These are phyloP conservation scores for Cettia cetti DNA, from an alignment of 2,113 vertebrate genomes.

Conservation along the genomic window DNA sequence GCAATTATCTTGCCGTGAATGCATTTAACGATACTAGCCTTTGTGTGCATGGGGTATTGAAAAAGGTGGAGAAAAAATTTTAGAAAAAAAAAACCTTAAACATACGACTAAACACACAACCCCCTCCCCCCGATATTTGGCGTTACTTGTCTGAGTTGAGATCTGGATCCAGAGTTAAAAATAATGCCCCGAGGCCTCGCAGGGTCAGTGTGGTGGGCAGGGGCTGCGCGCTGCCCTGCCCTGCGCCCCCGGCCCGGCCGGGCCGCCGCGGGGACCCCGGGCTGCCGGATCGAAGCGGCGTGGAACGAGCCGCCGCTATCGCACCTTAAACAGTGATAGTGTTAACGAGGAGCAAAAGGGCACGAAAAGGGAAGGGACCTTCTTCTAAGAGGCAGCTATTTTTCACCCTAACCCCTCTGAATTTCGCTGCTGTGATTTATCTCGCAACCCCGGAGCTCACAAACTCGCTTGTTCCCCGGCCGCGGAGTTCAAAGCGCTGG, in stretches of 20 bases:
- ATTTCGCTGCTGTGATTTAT: conserved; percentile 28
- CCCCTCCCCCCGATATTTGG: not conserved
- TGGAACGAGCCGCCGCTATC: not conserved
- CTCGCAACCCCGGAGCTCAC: not conserved
- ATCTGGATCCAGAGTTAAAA: not conserved
- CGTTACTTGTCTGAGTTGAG: not conserved
- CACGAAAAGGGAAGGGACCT: conserved; percentile 16
- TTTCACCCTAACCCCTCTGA: not conserved
- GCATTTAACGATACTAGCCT: not conserved
- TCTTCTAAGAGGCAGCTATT: conserved; percentile 8
- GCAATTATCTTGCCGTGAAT: not conserved
- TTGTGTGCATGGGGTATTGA: not conserved
- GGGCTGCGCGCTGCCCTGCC: not conserved
- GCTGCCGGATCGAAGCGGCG: not conserved
- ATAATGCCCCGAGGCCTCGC: not conserved
- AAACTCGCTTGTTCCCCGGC: not conserved
- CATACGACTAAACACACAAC: not conserved
- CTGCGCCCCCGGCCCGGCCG: not conserved
- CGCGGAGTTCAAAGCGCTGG: conserved; percentile 12
- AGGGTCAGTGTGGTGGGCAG: not conserved
- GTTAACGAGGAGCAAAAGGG: conserved; percentile 51
- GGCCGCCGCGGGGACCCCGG: not conserved
- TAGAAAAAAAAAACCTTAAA: no score
- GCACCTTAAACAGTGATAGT: not conserved
- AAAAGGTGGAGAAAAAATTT: not conserved